phyloP scores from a whole-genome alignment of 2,797 vertebrate genomes.

The Paramormyrops hopkinsi region DNA sequence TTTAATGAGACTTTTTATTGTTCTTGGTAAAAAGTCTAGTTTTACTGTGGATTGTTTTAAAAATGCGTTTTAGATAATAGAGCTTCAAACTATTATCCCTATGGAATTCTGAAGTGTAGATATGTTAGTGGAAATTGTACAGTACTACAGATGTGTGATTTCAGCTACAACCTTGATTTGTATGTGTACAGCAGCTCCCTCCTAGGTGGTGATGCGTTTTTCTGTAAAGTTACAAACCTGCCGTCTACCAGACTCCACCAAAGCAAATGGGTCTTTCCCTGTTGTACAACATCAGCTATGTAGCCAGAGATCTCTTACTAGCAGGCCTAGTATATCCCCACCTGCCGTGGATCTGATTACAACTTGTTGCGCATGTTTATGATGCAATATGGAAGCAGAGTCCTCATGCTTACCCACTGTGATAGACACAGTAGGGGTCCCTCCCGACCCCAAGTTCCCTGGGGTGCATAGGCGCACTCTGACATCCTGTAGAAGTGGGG shows the following conservation, averaged over 20 bases:
- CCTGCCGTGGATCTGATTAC: not conserved
- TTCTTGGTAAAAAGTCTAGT: not conserved
- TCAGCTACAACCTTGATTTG: not conserved
- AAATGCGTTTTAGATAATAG: slow-evolving; percentile 4
- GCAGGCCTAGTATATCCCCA: not conserved
- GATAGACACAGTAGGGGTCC: not conserved
- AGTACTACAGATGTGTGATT: not conserved
- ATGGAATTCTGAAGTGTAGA: slow-evolving; percentile 11
- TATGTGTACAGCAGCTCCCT: not conserved
- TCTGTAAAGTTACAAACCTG: slow-evolving; percentile 4
- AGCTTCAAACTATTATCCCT: slow-evolving; percentile 6
- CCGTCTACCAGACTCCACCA: not conserved
- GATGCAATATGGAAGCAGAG: not conserved
- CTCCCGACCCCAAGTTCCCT: not conserved
- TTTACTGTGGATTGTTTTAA: slow-evolving; percentile 5
- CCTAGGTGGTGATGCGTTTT: not conserved
- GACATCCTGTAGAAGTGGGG: not conserved
- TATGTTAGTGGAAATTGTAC: slow-evolving; percentile 15
- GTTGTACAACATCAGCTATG: not conserved
- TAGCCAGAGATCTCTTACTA: not conserved
- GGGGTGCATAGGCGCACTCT: not conserved
- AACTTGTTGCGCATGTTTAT: not conserved
- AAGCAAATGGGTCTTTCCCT: not conserved
- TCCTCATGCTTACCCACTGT: not conserved
- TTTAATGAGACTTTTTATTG: not conserved